Conservation (phyloP, 1,140 invertebrate species). For the Drosophila busckii region DNA sequence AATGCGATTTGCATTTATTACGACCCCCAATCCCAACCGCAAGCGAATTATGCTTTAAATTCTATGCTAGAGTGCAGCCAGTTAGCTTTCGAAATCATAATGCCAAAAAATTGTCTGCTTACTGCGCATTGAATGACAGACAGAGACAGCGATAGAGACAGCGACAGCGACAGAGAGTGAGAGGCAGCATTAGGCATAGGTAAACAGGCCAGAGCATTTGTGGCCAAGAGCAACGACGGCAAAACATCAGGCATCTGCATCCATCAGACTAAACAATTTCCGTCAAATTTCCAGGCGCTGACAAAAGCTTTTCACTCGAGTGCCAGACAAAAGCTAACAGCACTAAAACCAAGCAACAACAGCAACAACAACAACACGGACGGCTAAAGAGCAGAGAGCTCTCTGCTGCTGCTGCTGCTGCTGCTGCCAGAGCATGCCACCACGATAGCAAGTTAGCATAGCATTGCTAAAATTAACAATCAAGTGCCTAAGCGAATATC, state of each 20-base stretch:
- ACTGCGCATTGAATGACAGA: constrained; percentile 45
- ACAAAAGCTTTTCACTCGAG: constrained; percentile 74
- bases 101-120: constrained; percentile 61
- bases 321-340: constrained; percentile 62
- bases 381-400: not conserved
- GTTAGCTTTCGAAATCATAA: constrained; percentile 47
- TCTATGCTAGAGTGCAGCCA: constrained; percentile 43
- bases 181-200: constrained; percentile 48
- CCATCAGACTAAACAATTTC: constrained; percentile 74
- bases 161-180: constrained; percentile 1
- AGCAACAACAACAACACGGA: not conserved
- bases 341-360: constrained; percentile 20
- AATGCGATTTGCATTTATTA: constrained; percentile 75
- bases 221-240: not conserved
- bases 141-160: not conserved
- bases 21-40: constrained; percentile 9
- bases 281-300: constrained; percentile 74
- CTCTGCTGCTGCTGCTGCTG: too few species aligned
- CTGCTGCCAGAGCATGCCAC: too few species aligned
- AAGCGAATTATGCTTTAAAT: constrained; percentile 54
- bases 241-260: constrained; percentile 40
- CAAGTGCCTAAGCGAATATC: too few species aligned
- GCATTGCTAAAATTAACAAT: too few species aligned
- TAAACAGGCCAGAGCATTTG: constrained; percentile 24
- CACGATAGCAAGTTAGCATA: too few species aligned